Conservation (phyloP, 2,888 invertebrate genomes). For the Dynastes hyllus region DNA sequence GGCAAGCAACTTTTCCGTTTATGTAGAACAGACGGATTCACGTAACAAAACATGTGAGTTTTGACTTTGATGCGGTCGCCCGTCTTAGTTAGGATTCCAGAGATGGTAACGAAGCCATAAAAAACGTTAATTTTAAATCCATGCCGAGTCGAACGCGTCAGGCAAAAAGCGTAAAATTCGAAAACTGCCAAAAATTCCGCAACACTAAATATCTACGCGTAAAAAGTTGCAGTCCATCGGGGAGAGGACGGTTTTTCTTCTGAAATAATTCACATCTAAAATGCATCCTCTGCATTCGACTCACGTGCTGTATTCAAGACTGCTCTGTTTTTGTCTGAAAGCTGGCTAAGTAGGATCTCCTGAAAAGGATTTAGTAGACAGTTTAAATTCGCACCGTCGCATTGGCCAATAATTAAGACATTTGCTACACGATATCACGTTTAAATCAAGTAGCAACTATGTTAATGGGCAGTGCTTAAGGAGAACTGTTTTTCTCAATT, state of each 20-base stretch:
- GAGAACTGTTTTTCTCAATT: constrained; percentile 66
- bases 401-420: constrained; percentile 71
- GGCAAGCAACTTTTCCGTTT: neutral
- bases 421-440: constrained; percentile 71
- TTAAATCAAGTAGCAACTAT: constrained; percentile 71
- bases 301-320: constrained; percentile 67
- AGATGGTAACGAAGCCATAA: constrained; percentile 10
- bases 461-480: constrained; percentile 69
- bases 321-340: constrained; percentile 66
- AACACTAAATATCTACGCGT: constrained; percentile 65
- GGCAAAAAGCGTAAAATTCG: constrained; percentile 53
- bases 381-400: constrained; percentile 71
- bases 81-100: constrained; percentile 42
- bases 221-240: constrained; percentile 66
- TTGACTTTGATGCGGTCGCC: constrained; percentile 18
- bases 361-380: constrained; percentile 71
- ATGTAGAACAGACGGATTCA: neutral
- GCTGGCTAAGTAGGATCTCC: constrained; percentile 67
- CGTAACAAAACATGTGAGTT: constrained; percentile 26
- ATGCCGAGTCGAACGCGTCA: constrained; percentile 44
- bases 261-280: constrained; percentile 69
- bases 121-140: constrained; percentile 47
- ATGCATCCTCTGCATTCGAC: constrained; percentile 65
- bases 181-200: constrained; percentile 66
- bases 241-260: constrained; percentile 65